Base-by-base conservation (phyloP, 2,888 invertebrate genomes). In the Empis stercorea region DNA sequence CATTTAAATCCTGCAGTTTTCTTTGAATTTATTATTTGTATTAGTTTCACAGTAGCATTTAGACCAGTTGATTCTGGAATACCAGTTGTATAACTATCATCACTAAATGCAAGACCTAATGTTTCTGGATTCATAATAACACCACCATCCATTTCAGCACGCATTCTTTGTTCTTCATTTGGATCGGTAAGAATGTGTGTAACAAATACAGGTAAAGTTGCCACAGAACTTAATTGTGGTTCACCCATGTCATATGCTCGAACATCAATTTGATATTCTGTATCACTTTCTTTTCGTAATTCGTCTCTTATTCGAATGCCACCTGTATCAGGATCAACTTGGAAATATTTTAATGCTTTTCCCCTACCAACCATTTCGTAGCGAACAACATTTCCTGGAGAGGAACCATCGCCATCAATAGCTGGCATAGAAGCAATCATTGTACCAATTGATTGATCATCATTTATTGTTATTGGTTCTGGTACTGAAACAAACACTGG, bases 241-340 rank as follows among this genome's bases (percentile, higher is more conserved):
- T 86, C 87, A 1, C 87, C 92, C 62, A 87, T 76, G 60, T 93
- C 92, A 59, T 84, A 86, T 0, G 88, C 91, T 59, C 84, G 76
- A 0, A 93, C 81, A 57, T 89, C 87, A 52, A 91, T 86, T 65
- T 87, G 86, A 66, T 88, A 91, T 71, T 92, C 89, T 37, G 84
- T 86, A 59, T 87, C 86, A 10, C 83, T 79, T 65, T 91, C 88
- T 64, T 89, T 89, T 48, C 84, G 76, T 45, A 93, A 64, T 62
- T 89, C 88, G 61, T 89, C 89, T 27, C 87, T 78, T 1, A 92
- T 82, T 46, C 82, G 75, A 15, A 94, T 71, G 0, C 80, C 78
- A 0, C 92, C 94, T 0, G 82, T 82, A 50, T 88, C 87, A 0
- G 86, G 79, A 64, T 92, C 88, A 9, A 94, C 84, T 55, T 84